Conservation (phyloP, 2,888 invertebrate genomes). For the Beris chalybata region DNA sequence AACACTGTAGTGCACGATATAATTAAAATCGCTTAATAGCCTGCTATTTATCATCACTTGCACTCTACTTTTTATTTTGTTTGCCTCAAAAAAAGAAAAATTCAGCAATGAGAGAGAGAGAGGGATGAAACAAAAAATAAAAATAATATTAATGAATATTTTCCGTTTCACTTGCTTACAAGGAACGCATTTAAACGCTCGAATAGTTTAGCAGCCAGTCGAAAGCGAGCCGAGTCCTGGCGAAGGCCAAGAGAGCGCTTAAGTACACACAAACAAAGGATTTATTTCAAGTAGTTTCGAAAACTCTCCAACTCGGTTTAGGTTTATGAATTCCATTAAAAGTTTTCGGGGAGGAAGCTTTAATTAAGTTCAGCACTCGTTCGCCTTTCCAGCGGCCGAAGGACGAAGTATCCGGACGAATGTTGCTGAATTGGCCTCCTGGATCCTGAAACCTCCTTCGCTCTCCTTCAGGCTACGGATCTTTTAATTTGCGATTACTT, state of each 20-base stretch:
- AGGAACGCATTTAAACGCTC: conserved; percentile 15
- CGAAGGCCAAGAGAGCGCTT: conserved; percentile 22
- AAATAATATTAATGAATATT: conserved; percentile 18
- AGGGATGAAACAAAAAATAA: neutral
- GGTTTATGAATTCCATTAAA: conserved; percentile 31
- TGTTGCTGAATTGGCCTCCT: too few relatives aligned
- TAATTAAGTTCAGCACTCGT: conserved; percentile 28
- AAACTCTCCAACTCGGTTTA: conserved; percentile 28
- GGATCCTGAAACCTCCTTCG: too few relatives aligned
- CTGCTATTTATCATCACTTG: conserved; percentile 8
- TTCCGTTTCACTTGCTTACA: conserved; percentile 20
- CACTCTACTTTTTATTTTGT: neutral
- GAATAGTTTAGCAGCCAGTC: conserved; percentile 9
- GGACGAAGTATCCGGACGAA: too few relatives aligned
- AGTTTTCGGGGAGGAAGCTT: conserved; percentile 20
- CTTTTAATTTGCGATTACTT: conserved; percentile 26
- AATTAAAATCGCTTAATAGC: conserved; percentile 3
- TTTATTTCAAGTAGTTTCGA: conserved; percentile 30
- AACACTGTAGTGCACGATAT: neutral
- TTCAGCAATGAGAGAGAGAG: too few relatives aligned
- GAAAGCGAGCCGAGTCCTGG: neutral
- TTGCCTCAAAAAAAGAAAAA: neutral
- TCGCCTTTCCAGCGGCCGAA: neutral
- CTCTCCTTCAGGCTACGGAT: too few relatives aligned
- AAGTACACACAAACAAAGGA: conserved; percentile 25